These are phyloP conservation scores for Tethya wilhelma DNA, from an alignment of 37 sponge, comb jelly and placozoan species.

Conservation along the genomic window DNA sequence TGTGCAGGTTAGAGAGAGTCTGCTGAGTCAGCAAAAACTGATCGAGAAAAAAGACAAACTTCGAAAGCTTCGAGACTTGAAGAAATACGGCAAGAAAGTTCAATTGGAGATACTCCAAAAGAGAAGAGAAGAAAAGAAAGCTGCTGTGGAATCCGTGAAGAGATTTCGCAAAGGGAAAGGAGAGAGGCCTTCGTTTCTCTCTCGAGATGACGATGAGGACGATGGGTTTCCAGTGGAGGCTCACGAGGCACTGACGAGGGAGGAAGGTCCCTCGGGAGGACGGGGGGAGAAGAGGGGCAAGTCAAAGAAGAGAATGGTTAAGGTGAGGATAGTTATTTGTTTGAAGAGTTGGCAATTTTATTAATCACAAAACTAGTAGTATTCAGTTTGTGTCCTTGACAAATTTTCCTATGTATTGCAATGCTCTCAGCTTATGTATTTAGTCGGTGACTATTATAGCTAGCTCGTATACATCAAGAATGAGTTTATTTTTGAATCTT, in stretches of 20 bases:
- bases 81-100: slow-evolving; percentile 94
- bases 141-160: slow-evolving; percentile 55
- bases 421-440: no score
- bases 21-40: slow-evolving; percentile 80
- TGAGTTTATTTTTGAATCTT: no score
- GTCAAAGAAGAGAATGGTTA: slow-evolving; percentile 30
- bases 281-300: not conserved
- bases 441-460: no score
- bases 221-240: slow-evolving; percentile 37
- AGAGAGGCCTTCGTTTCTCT: slow-evolving; percentile 61
- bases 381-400: no score
- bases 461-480: no score
- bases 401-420: no score
- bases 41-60: slow-evolving; percentile 86
- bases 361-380: no score
- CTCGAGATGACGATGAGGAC: slow-evolving; percentile 13
- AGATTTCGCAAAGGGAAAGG: slow-evolving; percentile 71
- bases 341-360: not conserved
- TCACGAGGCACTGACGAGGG: not conserved
- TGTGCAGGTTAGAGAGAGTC: slow-evolving; percentile 74
- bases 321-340: slow-evolving; percentile 5
- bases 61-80: slow-evolving; percentile 81
- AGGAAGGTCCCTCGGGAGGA: not conserved
- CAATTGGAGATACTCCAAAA: slow-evolving; percentile 75
- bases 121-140: slow-evolving; percentile 73